Conservation (phyloP, 2,888 invertebrate species). For the Neoascia interrupta region DNA sequence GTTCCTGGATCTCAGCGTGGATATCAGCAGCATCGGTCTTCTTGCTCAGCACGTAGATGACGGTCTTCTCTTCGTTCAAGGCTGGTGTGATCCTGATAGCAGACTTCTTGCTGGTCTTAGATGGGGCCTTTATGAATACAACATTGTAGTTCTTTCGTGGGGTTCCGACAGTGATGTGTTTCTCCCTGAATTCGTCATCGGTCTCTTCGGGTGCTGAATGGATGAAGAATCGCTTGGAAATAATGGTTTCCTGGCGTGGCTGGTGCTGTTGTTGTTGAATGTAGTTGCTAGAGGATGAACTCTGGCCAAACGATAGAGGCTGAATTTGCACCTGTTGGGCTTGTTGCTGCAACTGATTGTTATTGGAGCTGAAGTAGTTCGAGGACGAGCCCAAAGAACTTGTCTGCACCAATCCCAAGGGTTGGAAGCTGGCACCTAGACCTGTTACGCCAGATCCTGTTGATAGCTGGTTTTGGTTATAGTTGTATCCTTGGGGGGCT, state of each 20-base stretch:
- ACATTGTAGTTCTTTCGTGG: conserved; percentile 79
- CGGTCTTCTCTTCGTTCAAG: conserved; percentile 79
- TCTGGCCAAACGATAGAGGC: conserved; percentile 27
- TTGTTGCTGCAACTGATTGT: conserved; percentile 20
- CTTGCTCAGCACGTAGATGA: conserved; percentile 79
- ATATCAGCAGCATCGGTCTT: conserved; percentile 77
- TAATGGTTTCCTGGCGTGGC: conserved; percentile 74
- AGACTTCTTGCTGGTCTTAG: conserved; percentile 74
- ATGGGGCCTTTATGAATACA: conserved; percentile 79
- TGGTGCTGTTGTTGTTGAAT: conserved; percentile 70
- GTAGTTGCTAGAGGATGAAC: conserved; percentile 43
- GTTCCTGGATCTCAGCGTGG: conserved; percentile 77
- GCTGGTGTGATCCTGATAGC: conserved; percentile 77
- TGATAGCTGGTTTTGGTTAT: conserved; percentile 70
- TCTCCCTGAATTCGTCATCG: conserved; percentile 76
- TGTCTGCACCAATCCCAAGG: conserved; percentile 12
- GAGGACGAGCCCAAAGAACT: conserved; percentile 7
- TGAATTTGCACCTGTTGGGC: conserved; percentile 13
- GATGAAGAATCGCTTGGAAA: conserved; percentile 79
- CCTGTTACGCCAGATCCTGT: conserved; percentile 13
- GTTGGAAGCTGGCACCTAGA: conserved; percentile 32
- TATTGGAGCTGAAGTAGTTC: not conserved
- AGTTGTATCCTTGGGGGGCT: conserved; percentile 77
- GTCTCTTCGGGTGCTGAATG: conserved; percentile 79
- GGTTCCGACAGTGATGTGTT: conserved; percentile 77